A percentile compares a stretch with the other conserved stretches of the same genome.
These are phyloP conservation scores for Thaleichthys pacificus DNA, from an alignment of 2,797 vertebrate species.

Conservation along the genomic window DNA sequence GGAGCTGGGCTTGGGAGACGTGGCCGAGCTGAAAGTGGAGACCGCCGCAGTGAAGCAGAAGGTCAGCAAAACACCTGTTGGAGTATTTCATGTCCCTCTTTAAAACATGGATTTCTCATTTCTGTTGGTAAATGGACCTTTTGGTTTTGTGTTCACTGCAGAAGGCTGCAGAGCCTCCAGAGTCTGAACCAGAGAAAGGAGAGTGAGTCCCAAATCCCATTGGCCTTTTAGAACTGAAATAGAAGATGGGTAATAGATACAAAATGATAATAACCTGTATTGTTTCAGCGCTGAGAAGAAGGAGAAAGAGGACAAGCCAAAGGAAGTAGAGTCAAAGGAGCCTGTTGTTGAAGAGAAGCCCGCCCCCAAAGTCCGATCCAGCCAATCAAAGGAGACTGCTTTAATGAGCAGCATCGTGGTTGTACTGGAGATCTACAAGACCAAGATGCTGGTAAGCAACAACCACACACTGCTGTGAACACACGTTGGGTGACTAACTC, in stretches of 20 bases:
- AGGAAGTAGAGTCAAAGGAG: slow-evolving; percentile 80
- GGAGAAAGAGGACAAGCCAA: slow-evolving; percentile 90
- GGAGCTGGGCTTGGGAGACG: slow-evolving; percentile 92
- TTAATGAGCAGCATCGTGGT: slow-evolving; percentile 91
- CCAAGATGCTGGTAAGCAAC: slow-evolving; percentile 85
- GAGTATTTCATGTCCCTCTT: not conserved
- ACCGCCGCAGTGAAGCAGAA: slow-evolving; percentile 57
- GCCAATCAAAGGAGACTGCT: slow-evolving; percentile 80
- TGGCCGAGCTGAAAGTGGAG: slow-evolving; percentile 77
- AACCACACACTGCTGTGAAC: no score
- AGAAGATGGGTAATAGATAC: no score
- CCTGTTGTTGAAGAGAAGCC: slow-evolving; percentile 73
- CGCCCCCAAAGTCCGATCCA: slow-evolving; percentile 74
- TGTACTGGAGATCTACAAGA: slow-evolving; percentile 86
- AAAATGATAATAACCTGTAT: no score
- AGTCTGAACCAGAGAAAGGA: slow-evolving; percentile 89
- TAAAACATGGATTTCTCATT: not conserved
- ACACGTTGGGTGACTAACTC: no score
- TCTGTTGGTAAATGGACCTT: not conserved
- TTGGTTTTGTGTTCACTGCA: slow-evolving; percentile 43
- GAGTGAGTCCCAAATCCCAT: slow-evolving; percentile 84
- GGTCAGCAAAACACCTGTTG: slow-evolving; percentile 39
- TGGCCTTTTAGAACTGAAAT: not conserved
- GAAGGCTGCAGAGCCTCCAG: slow-evolving; percentile 77
- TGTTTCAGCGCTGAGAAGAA: slow-evolving; percentile 84